Evolutionary conservation across 2,113 vertebrate genomes (phyloP).

Genomic region (Labeo rohita): DNA sequence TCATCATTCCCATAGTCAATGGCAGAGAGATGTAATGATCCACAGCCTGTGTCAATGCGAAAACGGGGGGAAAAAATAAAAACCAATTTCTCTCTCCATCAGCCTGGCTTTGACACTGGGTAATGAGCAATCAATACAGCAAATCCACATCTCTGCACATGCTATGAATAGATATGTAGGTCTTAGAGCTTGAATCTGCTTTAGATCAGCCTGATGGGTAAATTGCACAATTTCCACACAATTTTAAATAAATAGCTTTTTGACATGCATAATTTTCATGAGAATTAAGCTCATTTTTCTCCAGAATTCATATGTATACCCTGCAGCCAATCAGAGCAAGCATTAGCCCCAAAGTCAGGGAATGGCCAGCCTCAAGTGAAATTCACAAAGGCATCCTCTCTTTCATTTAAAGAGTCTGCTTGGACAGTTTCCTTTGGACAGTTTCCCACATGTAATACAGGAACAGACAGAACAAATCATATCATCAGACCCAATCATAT

Average conservation of each 20-base stretch:
- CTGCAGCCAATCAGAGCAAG: conserved; percentile 35
- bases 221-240: not conserved
- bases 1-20: conserved; percentile 47
- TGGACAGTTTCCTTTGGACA: not conserved
- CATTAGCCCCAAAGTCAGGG: not conserved
- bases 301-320: not conserved
- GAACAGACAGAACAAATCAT: not conserved
- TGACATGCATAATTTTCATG: too few relatives aligned
- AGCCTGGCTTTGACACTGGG: conserved; percentile 29
- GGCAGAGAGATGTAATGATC: conserved; percentile 32
- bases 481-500: not conserved
- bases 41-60: conserved; percentile 30
- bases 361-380: not conserved
- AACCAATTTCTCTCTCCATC: conserved; percentile 21
- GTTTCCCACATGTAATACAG: not conserved
- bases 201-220: not conserved
- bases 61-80: conserved; percentile 34
- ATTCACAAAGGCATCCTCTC: not conserved
- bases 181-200: conserved; percentile 20
- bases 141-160: conserved; percentile 35
- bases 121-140: conserved; percentile 28
- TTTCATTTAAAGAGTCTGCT: not conserved
- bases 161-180: conserved; percentile 32
- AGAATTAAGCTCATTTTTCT: too few relatives aligned
- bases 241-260: not conserved